Base-by-base conservation (phyloP, 2,113 vertebrate genomes). In the Tupaia tana region DNA sequence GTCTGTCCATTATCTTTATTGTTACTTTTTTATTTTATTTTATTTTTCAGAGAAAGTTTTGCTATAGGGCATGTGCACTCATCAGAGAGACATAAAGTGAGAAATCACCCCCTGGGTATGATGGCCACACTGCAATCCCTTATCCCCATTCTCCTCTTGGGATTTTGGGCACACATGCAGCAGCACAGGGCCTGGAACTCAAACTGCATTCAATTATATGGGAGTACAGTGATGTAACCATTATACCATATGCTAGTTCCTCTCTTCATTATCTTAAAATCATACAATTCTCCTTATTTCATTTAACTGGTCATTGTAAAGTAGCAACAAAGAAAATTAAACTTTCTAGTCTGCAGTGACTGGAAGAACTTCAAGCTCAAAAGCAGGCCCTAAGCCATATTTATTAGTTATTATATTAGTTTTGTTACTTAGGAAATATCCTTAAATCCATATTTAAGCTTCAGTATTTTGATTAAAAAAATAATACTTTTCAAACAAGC, bases 391-490 rank as follows among this genome's bases (percentile, higher is more conserved):
- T 56, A 29, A 78, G 18, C 56, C 52, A 54, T 56, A 14, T 54
- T 27, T 77, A 25, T 78, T 78, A 78, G 75, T 43, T 43, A 43
- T 43, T 43, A 43, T 43, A 43, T 43, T 43, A 43, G 43, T 43
- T 43, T 43, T 43, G 15, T 95, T 78, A 77, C 20, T 89, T 96
- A 86, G 71, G 54, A 93, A 83, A 63, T 77, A 75, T 31, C n/a
- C 31, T 92, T 70, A 82, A 86, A 85, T 93, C 14, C 25, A 93
- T 59, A 82, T 0, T 84, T 58, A 54, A 56, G 25, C 15, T 77
- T 86, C 25, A 95, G 34, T 79, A 80, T 92, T 96, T 86, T 70
- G 80, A 58, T 27, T 27, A 94, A 20, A 19, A 75, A 95, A 93
- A 82, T 91, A 77, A 86, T 92, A 82, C 1, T 77, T 77, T 89